Conservation (phyloP, 2,797 vertebrate species). For the Semaprochilodus insignis region DNA sequence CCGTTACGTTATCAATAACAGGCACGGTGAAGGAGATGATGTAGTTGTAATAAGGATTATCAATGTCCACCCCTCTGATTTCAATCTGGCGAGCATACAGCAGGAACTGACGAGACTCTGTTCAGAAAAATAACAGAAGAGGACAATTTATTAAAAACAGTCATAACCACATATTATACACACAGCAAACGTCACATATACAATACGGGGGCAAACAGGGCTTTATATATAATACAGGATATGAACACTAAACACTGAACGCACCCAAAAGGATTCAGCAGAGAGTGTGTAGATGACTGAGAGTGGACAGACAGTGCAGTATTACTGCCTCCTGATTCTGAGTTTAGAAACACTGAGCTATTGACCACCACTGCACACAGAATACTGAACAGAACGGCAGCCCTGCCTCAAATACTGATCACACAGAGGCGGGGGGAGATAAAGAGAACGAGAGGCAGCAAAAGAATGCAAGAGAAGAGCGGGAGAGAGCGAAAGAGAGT, state of each 20-base stretch:
- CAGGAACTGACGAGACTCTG: slow-evolving; percentile 95
- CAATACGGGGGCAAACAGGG: not conserved
- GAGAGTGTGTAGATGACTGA: not conserved
- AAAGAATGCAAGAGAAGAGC: not conserved
- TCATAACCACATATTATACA: not conserved
- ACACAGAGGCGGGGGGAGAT: not conserved
- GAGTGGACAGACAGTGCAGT: not conserved
- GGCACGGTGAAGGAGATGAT: slow-evolving; percentile 98
- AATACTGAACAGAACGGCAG: not conserved
- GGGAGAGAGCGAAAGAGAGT: no score
- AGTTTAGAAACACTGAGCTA: not conserved
- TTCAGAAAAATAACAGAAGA: not conserved
- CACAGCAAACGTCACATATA: not conserved
- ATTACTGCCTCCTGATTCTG: not conserved
- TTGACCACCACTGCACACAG: not conserved
- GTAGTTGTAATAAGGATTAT: slow-evolving; percentile 98
- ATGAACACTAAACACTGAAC: not conserved
- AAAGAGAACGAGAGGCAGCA: not conserved
- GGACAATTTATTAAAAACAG: not conserved
- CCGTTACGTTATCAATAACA: slow-evolving; percentile 95
- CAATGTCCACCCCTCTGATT: slow-evolving; percentile 94
- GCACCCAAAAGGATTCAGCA: not conserved
- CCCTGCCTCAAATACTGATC: slow-evolving; percentile 12
- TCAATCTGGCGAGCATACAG: slow-evolving; percentile 97
- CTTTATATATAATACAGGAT: no score